Conservation (phyloP, 2,113 vertebrate species). For the Entosphenus tridentatus region DNA sequence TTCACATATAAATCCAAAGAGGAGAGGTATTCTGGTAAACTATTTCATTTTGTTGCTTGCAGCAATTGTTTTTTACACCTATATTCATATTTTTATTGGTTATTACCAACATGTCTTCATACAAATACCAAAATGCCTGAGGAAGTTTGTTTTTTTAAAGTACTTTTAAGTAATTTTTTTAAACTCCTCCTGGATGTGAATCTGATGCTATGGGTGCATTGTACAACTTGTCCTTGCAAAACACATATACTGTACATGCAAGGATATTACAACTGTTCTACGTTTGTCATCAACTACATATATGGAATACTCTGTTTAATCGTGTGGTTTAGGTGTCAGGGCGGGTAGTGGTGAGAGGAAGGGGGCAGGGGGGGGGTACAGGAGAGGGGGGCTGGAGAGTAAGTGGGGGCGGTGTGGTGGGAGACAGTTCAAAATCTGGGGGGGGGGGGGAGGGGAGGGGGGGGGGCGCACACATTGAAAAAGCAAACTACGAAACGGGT, state of each 20-base stretch:
- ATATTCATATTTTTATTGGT: too few relatives aligned
- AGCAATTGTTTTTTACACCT: too few relatives aligned
- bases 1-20: too few relatives aligned
- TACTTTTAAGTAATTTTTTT: conserved; percentile 1
- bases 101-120: too few relatives aligned
- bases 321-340: background rate
- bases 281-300: background rate
- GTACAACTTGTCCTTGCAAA: background rate
- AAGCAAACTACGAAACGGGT: too few relatives aligned
- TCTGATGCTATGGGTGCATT: background rate
- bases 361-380: background rate
- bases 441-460: too few relatives aligned
- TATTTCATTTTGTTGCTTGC: too few relatives aligned
- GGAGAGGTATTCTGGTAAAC: too few relatives aligned
- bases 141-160: background rate
- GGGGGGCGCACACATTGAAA: too few relatives aligned
- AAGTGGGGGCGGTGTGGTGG: too few relatives aligned
- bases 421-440: too few relatives aligned
- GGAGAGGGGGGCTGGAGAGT: background rate
- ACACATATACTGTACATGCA: background rate
- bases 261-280: background rate
- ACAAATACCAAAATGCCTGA: too few relatives aligned
- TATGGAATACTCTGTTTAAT: background rate
- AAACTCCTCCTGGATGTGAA: background rate
- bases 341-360: conserved; percentile 1